Percentiles rank a stretch among this genome's conserved stretches.
These are phyloP conservation scores for Noctua pronuba DNA, from an alignment of 2,888 invertebrate genomes.

Conservation along the genomic window DNA sequence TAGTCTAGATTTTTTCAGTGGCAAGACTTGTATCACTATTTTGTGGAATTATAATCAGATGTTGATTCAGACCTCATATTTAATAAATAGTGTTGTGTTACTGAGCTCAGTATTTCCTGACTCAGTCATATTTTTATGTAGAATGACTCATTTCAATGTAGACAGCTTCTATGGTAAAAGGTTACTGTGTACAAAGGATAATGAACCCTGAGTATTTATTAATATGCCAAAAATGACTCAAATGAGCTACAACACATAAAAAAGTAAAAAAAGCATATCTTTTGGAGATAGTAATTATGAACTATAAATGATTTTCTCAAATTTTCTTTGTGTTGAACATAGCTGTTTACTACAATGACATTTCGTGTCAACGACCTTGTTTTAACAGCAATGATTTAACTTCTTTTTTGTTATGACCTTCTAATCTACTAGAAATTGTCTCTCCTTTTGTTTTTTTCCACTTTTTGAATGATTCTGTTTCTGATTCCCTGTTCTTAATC, in stretches of 20 bases:
- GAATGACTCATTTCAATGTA: slow-evolving; percentile 56
- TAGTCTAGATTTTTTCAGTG: background rate
- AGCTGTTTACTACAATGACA: slow-evolving; percentile 48
- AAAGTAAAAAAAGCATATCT: background rate
- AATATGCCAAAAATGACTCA: background rate
- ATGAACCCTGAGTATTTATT: slow-evolving; percentile 35
- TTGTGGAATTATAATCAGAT: background rate
- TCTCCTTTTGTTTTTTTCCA: slow-evolving; percentile 7
- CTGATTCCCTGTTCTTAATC: slow-evolving; percentile 51
- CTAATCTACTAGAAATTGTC: slow-evolving; percentile 29
- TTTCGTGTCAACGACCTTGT: slow-evolving; percentile 73
- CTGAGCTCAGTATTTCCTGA: slow-evolving; percentile 45
- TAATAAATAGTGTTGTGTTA: slow-evolving; percentile 23
- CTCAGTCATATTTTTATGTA: slow-evolving; percentile 60
- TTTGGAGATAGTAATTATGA: background rate
- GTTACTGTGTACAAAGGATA: slow-evolving; percentile 41
- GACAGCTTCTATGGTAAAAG: slow-evolving; percentile 47
- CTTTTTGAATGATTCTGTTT: too few relatives aligned
- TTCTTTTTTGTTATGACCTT: slow-evolving; percentile 52
- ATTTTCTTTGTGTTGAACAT: slow-evolving; percentile 56
- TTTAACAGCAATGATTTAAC: slow-evolving; percentile 51
- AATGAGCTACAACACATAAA: background rate
- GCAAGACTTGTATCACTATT: background rate
- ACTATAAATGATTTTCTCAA: background rate
- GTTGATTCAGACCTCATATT: slow-evolving; percentile 3